A percentile compares a stretch with the other conserved stretches of the same genome.
Evolutionary conservation across 2,797 vertebrate species (phyloP).

Genomic region (Catamblyrhynchus diadema): DNA sequence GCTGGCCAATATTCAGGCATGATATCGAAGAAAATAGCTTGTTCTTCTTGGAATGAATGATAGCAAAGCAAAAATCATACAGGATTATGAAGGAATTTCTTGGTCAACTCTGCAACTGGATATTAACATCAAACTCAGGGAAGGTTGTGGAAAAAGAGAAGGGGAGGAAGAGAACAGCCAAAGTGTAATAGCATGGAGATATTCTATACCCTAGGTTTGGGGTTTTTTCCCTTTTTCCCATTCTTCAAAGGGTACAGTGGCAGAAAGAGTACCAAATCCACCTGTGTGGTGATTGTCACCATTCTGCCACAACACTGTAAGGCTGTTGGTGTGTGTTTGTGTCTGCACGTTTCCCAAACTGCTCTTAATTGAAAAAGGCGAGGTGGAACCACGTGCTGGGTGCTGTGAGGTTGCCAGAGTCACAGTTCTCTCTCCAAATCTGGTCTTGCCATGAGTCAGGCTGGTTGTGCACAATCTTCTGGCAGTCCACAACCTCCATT

Average conservation of each 20-base stretch:
- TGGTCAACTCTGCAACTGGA: background rate
- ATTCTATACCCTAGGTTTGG: background rate
- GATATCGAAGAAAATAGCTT: background rate
- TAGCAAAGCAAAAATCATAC: background rate
- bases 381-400: background rate
- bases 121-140: background rate
- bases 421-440: background rate
- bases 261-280: background rate
- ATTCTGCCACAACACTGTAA: background rate
- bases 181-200: background rate
- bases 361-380: background rate
- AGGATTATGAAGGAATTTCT: background rate
- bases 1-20: background rate
- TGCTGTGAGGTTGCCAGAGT: background rate
- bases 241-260: background rate
- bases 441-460: background rate
- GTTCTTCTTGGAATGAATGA: background rate
- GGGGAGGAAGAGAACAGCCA: background rate
- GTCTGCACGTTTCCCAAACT: background rate
- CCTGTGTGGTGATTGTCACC: background rate
- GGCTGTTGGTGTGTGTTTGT: background rate
- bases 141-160: background rate
- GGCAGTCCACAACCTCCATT: background rate
- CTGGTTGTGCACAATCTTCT: background rate
- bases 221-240: fast-evolving